phyloP scores from a whole-genome alignment of 1,140 invertebrate genomes.

The Cardiocondyla obscurior region DNA sequence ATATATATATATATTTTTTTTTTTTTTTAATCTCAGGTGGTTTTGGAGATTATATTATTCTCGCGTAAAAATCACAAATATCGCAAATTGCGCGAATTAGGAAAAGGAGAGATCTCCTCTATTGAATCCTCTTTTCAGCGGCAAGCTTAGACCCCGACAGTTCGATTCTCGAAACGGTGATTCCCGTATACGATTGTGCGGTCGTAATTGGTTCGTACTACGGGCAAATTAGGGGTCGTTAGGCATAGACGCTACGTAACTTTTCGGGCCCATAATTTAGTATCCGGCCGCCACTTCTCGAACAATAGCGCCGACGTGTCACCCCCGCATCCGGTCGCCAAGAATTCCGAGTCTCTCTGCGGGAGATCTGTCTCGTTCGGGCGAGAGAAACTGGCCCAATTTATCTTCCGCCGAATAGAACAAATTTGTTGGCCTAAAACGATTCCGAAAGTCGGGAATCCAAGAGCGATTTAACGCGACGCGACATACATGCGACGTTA shows the following conservation, averaged over 20 bases:
- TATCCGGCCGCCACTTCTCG: conserved; percentile 56
- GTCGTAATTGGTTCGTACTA: conserved; percentile 60
- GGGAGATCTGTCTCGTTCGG: conserved; percentile 7
- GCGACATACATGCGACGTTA: not conserved
- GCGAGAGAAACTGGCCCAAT: not conserved
- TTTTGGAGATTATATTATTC: not conserved
- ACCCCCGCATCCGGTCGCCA: conserved; percentile 45
- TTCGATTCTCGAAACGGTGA: not conserved
- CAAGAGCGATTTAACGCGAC: not conserved
- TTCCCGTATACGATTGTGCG: not conserved
- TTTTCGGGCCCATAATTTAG: conserved; percentile 66
- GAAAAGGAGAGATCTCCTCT: not conserved
- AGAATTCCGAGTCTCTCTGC: conserved; percentile 30
- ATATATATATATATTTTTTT: not conserved
- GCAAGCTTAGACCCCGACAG: not conserved
- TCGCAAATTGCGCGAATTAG: not conserved
- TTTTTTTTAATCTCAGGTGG: not conserved
- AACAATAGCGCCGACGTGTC: conserved; percentile 67
- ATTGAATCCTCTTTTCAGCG: not conserved
- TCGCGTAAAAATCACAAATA: not conserved
- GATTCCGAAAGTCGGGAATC: not conserved
- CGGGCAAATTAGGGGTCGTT: conserved; percentile 61
- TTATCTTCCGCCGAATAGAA: not conserved
- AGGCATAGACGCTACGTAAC: conserved; percentile 9
- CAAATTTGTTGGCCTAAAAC: not conserved